phyloP scores from a whole-genome alignment of 2,113 vertebrate genomes.

The Scopus umbretta region DNA sequence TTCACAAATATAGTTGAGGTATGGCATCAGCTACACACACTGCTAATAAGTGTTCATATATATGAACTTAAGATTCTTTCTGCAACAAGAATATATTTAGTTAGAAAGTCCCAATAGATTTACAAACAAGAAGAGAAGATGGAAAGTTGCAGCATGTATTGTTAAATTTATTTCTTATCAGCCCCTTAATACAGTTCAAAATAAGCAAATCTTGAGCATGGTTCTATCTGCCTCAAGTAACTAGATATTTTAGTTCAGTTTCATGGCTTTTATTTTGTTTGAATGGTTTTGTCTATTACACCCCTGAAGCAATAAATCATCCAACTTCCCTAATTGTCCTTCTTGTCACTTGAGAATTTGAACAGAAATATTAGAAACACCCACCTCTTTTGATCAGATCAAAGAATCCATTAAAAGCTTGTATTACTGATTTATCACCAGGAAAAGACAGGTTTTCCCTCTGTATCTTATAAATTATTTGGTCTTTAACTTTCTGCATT shows the following conservation, averaged over 20 bases:
- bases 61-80: not conserved
- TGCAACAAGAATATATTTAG: not conserved
- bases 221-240: not conserved
- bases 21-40: not conserved
- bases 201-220: not conserved
- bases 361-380: constrained; percentile 12
- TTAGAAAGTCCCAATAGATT: not conserved
- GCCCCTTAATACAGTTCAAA: not conserved
- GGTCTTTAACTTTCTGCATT: not conserved
- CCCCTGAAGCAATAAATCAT: constrained; percentile 5
- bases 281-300: not conserved
- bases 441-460: not conserved
- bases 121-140: not conserved
- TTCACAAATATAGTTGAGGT: not conserved
- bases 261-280: not conserved
- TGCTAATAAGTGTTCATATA: not conserved
- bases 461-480: not conserved
- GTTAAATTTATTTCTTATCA: not conserved
- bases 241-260: not conserved
- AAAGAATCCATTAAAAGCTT: constrained; percentile 16
- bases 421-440: not conserved
- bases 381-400: constrained; percentile 17
- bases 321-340: not conserved
- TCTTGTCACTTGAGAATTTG: constrained; percentile 31
- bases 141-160: not conserved